Evolutionary conservation across 2,113 vertebrate genomes (phyloP).

Genomic region (Hydrochoerus hydrochaeris): DNA sequence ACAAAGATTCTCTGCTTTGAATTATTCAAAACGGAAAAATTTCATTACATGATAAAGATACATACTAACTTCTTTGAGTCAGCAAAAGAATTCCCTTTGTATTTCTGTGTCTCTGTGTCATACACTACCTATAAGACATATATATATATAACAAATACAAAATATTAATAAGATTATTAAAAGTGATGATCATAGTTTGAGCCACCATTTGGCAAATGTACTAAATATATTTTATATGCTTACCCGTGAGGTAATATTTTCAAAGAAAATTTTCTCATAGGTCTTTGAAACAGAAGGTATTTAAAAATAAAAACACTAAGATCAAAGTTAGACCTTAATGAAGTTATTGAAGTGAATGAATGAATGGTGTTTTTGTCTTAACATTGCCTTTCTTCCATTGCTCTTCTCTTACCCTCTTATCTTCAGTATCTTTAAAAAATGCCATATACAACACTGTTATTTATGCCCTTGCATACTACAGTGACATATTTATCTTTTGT

Average conservation of each 20-base stretch:
- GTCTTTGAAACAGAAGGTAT: not conserved
- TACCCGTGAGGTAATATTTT: not conserved
- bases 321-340: not conserved
- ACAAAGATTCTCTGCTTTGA: not conserved
- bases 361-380: not conserved
- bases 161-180: not conserved
- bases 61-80: constrained; percentile 9
- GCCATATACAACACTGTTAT: not conserved
- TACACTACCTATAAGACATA: not conserved
- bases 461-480: not conserved
- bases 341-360: not conserved
- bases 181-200: not conserved
- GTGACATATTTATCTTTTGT: not conserved
- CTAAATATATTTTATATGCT: not conserved
- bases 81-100: not conserved
- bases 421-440: constrained; percentile 17
- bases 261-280: not conserved
- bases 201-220: not conserved
- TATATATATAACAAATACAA: not conserved
- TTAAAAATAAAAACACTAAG: not conserved
- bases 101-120: not conserved
- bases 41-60: not conserved
- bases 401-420: not conserved
- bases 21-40: not conserved
- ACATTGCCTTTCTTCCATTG: not conserved